Percentiles rank a stretch among this genome's conserved stretches.
phyloP scores from a whole-genome alignment of 2,888 invertebrate genomes.

The Lochmaea capreae region DNA sequence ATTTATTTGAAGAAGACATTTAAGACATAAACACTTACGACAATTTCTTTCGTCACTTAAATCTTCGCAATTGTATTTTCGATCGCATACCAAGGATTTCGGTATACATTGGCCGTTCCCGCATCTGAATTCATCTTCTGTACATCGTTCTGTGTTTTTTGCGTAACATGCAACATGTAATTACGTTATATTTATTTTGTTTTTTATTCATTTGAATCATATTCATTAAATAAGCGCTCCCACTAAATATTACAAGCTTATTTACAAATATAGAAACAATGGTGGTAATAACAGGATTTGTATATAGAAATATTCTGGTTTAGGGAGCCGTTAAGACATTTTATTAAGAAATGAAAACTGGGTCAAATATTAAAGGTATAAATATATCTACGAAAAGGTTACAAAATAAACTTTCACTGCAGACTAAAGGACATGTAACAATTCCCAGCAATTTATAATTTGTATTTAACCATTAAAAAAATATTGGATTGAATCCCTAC shows the following conservation, averaged over 20 bases:
- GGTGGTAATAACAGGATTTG: neutral
- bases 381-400: neutral
- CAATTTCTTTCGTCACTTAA: slow-evolving; percentile 70
- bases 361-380: neutral
- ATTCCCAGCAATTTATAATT: too few species aligned
- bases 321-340: neutral
- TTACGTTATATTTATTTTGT: slow-evolving; percentile 22
- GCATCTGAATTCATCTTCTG: slow-evolving; percentile 77
- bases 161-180: slow-evolving; percentile 44
- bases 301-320: neutral
- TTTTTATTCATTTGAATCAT: too few species aligned
- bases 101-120: slow-evolving; percentile 70
- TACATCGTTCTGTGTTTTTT: slow-evolving; percentile 64
- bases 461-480: too few species aligned
- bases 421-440: too few species aligned
- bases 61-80: slow-evolving; percentile 70
- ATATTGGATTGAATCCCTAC: too few species aligned
- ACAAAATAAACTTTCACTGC: neutral
- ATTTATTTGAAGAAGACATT: slow-evolving; percentile 18
- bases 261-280: neutral
- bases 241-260: neutral
- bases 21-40: slow-evolving; percentile 53
- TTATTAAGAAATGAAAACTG: neutral
- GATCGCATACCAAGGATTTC: slow-evolving; percentile 70
- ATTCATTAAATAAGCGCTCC: neutral